These are phyloP conservation scores for Gymnoscelis rufifasciata DNA, from an alignment of 2,888 invertebrate genomes.

Conservation along the genomic window DNA sequence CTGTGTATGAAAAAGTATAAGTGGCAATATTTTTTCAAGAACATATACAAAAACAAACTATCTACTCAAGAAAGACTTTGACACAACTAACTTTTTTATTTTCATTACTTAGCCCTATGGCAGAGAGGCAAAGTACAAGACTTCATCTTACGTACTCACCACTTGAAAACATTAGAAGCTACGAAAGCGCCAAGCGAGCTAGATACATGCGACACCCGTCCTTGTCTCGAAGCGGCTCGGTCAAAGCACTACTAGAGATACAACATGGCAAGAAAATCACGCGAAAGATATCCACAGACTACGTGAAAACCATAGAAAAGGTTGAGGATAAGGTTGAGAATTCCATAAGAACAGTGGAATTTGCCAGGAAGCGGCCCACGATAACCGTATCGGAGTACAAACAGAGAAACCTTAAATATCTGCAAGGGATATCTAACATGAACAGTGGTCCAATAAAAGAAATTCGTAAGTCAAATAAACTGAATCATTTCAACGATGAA, in stretches of 20 bases:
- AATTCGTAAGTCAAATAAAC: no score
- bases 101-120: no score
- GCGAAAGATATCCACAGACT: conserved; percentile 62
- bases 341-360: conserved; percentile 55
- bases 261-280: conserved; percentile 50
- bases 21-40: no score
- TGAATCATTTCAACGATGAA: no score
- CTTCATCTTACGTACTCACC: conserved; percentile 41
- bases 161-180: conserved; percentile 28
- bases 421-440: conserved; percentile 21
- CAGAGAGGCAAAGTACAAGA: no score
- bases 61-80: no score
- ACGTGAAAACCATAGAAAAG: conserved; percentile 54
- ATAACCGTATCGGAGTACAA: conserved; percentile 54
- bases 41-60: no score
- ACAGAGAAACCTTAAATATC: conserved; percentile 43
- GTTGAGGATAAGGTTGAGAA: conserved; percentile 39
- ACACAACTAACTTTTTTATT: no score
- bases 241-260: conserved; percentile 45
- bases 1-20: no score
- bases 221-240: conserved; percentile 32
- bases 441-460: no score
- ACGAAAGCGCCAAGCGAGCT: conserved; percentile 33
- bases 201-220: conserved; percentile 35
- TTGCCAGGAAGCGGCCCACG: conserved; percentile 50